Evolutionary conservation across 2,888 invertebrate species (phyloP).

Genomic region (Bombylius discolor): DNA sequence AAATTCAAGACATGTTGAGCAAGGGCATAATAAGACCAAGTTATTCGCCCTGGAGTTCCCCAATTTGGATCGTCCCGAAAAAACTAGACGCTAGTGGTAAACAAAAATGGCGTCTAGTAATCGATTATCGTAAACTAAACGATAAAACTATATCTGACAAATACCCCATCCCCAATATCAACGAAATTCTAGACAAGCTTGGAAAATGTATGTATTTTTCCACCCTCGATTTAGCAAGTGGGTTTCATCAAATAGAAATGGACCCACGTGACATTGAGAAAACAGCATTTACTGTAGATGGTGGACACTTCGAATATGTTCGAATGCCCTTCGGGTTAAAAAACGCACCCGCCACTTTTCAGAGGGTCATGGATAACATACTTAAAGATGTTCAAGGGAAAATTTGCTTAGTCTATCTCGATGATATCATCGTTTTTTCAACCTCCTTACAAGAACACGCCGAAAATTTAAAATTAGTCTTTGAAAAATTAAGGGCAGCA

Average conservation of each 20-base stretch:
- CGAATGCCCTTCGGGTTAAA: slow-evolving; percentile 11
- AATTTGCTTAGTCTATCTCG: neutral
- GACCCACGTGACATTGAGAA: slow-evolving; percentile 7
- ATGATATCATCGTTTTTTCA: neutral
- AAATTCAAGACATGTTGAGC: neutral
- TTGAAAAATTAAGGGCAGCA: no score
- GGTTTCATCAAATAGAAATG: no score
- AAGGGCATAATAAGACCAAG: neutral
- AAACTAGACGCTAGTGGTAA: slow-evolving; percentile 8
- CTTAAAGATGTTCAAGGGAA: neutral
- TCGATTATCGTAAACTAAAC: slow-evolving; percentile 10
- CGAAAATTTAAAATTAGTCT: neutral
- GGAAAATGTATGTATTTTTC: slow-evolving; percentile 9
- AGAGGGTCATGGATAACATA: slow-evolving; percentile 9
- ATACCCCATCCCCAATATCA: slow-evolving; percentile 7
- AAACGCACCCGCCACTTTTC: slow-evolving; percentile 8
- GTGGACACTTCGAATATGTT: slow-evolving; percentile 9
- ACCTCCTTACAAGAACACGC: neutral
- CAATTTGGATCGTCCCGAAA: slow-evolving; percentile 3
- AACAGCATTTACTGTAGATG: slow-evolving; percentile 11
- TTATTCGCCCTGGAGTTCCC: slow-evolving; percentile 3
- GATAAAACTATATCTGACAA: neutral
- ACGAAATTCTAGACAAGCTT: slow-evolving; percentile 7
- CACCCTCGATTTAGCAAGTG: slow-evolving; percentile 8
- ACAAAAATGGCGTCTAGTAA: slow-evolving; percentile 14